A percentile compares a stretch with the other conserved stretches of the same genome.
Conservation (phyloP, 1,140 invertebrate genomes). For the Archegozetes longisetosus region DNA sequence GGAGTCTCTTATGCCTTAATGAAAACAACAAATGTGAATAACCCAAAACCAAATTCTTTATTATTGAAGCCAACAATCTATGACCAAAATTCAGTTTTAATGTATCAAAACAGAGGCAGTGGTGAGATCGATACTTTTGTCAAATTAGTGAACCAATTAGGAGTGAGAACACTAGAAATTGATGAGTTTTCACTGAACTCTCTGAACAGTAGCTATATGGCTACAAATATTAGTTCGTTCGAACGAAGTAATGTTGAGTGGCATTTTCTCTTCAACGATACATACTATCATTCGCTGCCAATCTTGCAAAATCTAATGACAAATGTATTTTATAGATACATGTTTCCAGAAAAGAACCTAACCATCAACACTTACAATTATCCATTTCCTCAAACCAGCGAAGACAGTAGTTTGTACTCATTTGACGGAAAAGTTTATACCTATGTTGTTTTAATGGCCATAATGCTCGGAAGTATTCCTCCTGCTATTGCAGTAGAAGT, state of each 20-base stretch:
- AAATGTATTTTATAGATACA: constrained; percentile 33
- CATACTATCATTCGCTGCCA: constrained; percentile 56
- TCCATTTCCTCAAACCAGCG: neutral
- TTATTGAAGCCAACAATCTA: neutral
- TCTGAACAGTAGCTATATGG: neutral
- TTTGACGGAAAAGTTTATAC: neutral
- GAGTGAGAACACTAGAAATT: neutral
- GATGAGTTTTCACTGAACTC: neutral
- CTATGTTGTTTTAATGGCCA: neutral
- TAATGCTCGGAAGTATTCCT: neutral
- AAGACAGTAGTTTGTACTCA: neutral
- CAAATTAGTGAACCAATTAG: neutral
- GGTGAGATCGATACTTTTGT: neutral
- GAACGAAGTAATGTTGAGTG: neutral
- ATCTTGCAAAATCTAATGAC: constrained; percentile 54
- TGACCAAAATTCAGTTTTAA: neutral
- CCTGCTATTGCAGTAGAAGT: neutral
- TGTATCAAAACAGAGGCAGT: neutral
- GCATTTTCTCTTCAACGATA: constrained; percentile 40
- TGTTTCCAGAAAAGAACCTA: constrained; percentile 30
- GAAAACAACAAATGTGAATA: neutral
- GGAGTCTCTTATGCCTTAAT: neutral
- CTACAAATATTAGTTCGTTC: neutral
- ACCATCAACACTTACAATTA: neutral
- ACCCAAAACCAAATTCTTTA: neutral